Base-by-base conservation (phyloP, 2,797 vertebrate species). In the Spea hammondii region DNA sequence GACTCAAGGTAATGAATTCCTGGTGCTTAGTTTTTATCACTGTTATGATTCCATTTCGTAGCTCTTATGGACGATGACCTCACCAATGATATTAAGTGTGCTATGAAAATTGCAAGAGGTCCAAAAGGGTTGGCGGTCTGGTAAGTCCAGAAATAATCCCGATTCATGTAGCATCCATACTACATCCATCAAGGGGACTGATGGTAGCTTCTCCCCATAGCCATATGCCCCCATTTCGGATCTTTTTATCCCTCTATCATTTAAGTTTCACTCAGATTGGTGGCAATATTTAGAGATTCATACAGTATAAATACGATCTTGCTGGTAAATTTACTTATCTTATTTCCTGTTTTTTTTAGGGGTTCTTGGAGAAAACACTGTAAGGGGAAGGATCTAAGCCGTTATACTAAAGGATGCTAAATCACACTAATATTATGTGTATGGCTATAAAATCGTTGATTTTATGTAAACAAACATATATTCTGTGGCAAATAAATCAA, bases 11-110 rank as follows among this genome's bases (percentile, higher is more conserved):
- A 32, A 32, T 32, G 32, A 32, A 32, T 32, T 32, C 32, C 32
- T 32, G 32, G 32, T 32, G 32, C 32, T 32, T 1, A 32, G 32
- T 32, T 32, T 32, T 32, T 32, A 4, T 5, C 12, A n/a, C 5
- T 11, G 6, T 67, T 67, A 13, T 48, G 46, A 12, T 44, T 50
- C 55, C 8, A 13, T 70, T 44, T 44, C 5, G 6, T 55, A 70
- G 69, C 11, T 10, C 11, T 70, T 54, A 14, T 54, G 50, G 69
- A 70, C 45, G 17, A 70, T 48, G 14, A 55, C 14, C 7, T 70
- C 5, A 17, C 32, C 5, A 51, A 70, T 55, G 69, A 70, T 17
- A 55, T 70, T 50, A 8, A 55, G n/a, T 70, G 69, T 7, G 69
- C 51, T 45, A 70, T 54, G 50, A 70, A 45, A 55, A 45, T 70